Base-by-base conservation (phyloP, 2,888 invertebrate genomes). In the Pheosia tremula region DNA sequence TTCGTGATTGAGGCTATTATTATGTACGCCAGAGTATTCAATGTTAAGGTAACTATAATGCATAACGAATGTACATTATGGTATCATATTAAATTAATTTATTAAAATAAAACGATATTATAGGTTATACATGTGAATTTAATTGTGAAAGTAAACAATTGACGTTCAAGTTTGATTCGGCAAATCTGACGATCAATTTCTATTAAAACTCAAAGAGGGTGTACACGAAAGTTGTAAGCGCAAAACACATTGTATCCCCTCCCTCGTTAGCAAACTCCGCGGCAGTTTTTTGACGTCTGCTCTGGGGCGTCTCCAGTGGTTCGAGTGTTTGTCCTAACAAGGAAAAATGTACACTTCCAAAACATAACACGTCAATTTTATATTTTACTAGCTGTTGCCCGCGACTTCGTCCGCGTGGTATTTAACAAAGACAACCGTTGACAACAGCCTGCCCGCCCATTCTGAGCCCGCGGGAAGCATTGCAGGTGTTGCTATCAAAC, bases 231-330 rank as follows among this genome's bases (percentile, higher is more conserved):
- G 85, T 83, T 81, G 77, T 80, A 86, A 85, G 78, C 78, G 81
- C 86, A 89, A 81, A 80, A 84, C 81, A 87, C 82, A 84, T 82
- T 83, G 84, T 82, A 84, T 83, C 85, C 82, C 85, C 85, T 81
- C 81, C 80, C 90, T 90, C 90, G 91, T 90, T 91, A 91, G 87
- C 81, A 85, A 88, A 85, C 87, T 87, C 83, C 74, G 80, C 82
- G 81, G 81, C 84, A 87, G 86, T 90, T 91, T 91, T 90, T 90
- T 89, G 89, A 88, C 91, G 88, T 90, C 88, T 89, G 85, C 86
- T 85, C 80, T 87, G 88, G 87, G 83, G 79, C 88, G 85, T 86
- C 85, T 86, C 86, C 74, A 80, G 83, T 77, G 82, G 85, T 86
- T 87, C 84, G 82, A 89, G 85, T 86, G 83, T 84, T 86, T 84